Evolutionary conservation across 2,797 vertebrate species (phyloP).

Genomic region (Coendou prehensilis): DNA sequence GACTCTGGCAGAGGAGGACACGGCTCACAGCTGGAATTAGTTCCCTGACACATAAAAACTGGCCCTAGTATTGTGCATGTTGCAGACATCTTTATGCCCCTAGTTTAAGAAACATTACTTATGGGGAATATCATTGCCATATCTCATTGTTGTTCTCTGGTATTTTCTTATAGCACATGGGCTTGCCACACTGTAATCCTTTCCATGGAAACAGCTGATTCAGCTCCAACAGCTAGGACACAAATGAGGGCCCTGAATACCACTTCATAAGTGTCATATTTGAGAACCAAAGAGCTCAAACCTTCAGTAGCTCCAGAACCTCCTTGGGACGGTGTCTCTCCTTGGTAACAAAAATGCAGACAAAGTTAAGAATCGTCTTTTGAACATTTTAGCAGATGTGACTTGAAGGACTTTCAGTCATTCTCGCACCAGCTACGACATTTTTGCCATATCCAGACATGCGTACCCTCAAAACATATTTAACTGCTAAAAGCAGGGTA

Average conservation of each 20-base stretch:
- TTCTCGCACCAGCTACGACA: background rate
- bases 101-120: slow-evolving; percentile 20
- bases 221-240: background rate
- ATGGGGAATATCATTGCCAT: background rate
- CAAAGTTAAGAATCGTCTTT: background rate
- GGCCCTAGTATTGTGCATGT: background rate
- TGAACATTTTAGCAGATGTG: background rate
- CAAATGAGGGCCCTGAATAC: background rate
- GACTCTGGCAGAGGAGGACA: background rate
- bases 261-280: background rate
- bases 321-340: background rate
- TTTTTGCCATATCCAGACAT: background rate
- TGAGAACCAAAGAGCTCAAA: slow-evolving; percentile 3
- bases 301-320: background rate
- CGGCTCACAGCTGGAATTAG: slow-evolving; percentile 44
- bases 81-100: background rate
- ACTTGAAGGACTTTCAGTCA: background rate
- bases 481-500: background rate
- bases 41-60: slow-evolving; percentile 52
- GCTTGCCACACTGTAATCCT: background rate
- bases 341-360: slow-evolving; percentile 6
- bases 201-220: slow-evolving; percentile 30
- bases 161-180: background rate
- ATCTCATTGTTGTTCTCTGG: background rate
- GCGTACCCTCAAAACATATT: background rate